These are phyloP conservation scores for Sicus ferrugineus DNA, from an alignment of 2,888 invertebrate species.

Conservation along the genomic window DNA sequence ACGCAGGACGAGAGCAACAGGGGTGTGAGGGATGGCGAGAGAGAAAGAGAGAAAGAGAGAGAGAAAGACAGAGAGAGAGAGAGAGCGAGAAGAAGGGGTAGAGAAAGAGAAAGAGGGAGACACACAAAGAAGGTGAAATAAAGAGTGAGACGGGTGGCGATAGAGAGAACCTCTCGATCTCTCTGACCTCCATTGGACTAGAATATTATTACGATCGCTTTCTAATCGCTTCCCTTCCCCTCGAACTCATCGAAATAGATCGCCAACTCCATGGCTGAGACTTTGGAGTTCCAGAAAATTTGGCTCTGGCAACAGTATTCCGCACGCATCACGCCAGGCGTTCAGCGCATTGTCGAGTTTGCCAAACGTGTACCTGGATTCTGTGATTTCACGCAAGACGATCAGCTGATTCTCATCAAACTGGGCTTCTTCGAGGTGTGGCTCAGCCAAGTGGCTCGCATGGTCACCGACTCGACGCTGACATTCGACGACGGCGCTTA, in stretches of 20 bases:
- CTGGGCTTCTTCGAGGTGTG: conserved; percentile 97
- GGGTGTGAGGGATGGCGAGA: no score
- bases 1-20: no score
- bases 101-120: no score
- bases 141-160: no score
- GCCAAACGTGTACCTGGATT: conserved; percentile 95
- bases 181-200: no score
- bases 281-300: conserved; percentile 77
- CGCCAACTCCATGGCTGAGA: conserved; percentile 71
- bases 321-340: conserved; percentile 84
- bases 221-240: no score
- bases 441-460: conserved; percentile 84
- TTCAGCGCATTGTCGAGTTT: conserved; percentile 94
- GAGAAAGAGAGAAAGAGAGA: no score
- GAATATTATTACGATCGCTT: no score
- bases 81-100: no score
- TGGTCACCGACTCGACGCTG: conserved; percentile 79
- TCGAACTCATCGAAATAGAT: conserved; percentile 56
- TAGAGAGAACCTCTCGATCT: no score
- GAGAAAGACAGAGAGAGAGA: no score
- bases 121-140: no score
- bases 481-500: conserved; percentile 91
- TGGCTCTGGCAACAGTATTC: conserved; percentile 92
- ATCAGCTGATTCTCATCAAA: conserved; percentile 96
- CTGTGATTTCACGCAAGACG: conserved; percentile 88